Evolutionary conservation across 2,113 vertebrate species (phyloP).

Genomic region (Typhlomys cinereus): DNA sequence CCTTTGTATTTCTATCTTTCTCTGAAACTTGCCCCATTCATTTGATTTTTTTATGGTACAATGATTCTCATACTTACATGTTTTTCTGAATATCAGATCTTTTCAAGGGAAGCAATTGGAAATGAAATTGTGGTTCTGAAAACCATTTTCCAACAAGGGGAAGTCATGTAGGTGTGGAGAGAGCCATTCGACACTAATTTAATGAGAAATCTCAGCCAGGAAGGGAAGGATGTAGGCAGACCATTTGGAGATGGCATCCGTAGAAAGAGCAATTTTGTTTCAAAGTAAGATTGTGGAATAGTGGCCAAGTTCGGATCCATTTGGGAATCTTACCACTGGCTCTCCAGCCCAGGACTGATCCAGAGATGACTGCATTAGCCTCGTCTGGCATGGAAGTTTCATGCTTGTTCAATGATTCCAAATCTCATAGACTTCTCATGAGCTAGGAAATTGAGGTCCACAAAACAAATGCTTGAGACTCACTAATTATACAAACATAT

Average conservation of each 20-base stretch:
- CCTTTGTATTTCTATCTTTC: slow-evolving; percentile 64
- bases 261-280: not conserved
- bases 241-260: not conserved
- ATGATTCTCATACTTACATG: not conserved
- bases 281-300: not conserved
- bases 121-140: not conserved
- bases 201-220: not conserved
- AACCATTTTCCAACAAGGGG: not conserved
- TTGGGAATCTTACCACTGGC: no score
- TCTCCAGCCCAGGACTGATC: not conserved
- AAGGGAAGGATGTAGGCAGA: not conserved
- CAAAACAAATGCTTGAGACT: not conserved
- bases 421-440: not conserved
- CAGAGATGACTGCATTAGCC: not conserved
- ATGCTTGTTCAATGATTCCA: not conserved
- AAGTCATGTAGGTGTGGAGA: not conserved
- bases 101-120: not conserved
- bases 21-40: slow-evolving; percentile 47
- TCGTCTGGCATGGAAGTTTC: not conserved
- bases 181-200: rapidly evolving
- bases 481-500: not conserved
- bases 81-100: not conserved
- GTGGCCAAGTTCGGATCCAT: not conserved
- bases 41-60: slow-evolving; percentile 43
- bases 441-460: not conserved